Base-by-base conservation (phyloP, 2,888 invertebrate genomes). In the Aethes cnicana region DNA sequence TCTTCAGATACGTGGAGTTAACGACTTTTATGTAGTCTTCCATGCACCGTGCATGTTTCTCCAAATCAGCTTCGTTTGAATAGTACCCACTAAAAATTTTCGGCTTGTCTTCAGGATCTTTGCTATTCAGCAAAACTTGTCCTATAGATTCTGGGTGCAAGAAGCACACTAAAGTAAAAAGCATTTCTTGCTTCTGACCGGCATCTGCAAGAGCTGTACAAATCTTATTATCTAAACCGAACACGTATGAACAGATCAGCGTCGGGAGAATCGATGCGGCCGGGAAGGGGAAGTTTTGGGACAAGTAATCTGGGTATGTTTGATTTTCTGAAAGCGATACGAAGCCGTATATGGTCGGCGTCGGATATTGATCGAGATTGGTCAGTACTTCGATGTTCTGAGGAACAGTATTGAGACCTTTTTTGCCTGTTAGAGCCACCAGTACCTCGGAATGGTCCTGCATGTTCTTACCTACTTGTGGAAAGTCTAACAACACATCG, bases 141-240 rank as follows among this genome's bases (percentile, higher is more conserved):
- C 85, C 84, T 55, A 66, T 71, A 0, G 77, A 75, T 44, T 70
- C 52, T 0, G 68, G 44, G 33, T 49, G 46, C 12, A 46, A n/a
- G n/a, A 46, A 18, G 11, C 25, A 12, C 11, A 46, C 8, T 6
- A 46, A 7, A 14, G 14, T 3, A 2, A 18, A 9, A 5, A 35
- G 9, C 4, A 17, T 18, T 9, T 35, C 46, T 7, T 11, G 36
- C 5, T 14, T 46, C 18, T 46, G 35, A 11, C 36, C 26, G 4
- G 14, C 20, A 2, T 26, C 18, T 12, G 46, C 26, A 3, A 46
- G 1, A 1, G 17, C 26, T 46, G 12, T 36, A 18, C 46, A 36
- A 26, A 36, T 28, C 1, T n/a, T 17, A n/a, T 46, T 26, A 6
- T 17, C 8, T 25, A 46, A 3, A 3, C 36, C 46, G 4, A 26